A percentile compares a stretch with the other conserved stretches of the same genome.
phyloP scores from a whole-genome alignment of 2,113 vertebrate species.

The Ctenodactylus gundi region DNA sequence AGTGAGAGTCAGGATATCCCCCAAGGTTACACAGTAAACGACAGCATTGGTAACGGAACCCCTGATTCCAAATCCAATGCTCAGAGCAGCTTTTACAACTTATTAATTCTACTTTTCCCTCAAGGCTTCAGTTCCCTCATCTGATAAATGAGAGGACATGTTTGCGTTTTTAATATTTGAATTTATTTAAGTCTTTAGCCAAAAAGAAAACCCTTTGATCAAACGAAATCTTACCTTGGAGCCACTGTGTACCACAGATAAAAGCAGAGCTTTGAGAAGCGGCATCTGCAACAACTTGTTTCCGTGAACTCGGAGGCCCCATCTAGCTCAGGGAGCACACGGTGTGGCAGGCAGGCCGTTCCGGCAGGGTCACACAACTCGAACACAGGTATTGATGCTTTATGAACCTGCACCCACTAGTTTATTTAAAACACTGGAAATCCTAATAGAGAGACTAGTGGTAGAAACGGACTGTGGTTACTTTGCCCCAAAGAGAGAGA shows the following conservation, averaged over 20 bases:
- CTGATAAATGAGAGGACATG: slow-evolving; percentile 54
- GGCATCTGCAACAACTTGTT: not conserved
- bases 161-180: slow-evolving; percentile 62
- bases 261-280: not conserved
- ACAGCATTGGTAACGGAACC: not conserved
- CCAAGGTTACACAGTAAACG: not conserved
- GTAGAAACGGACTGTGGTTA: slow-evolving; percentile 43
- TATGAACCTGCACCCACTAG: slow-evolving; percentile 68
- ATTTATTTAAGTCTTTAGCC: slow-evolving; percentile 59
- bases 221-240: slow-evolving; percentile 57
- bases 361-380: slow-evolving; percentile 16
- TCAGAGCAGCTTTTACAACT: not conserved
- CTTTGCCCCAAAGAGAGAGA: slow-evolving; percentile 70
- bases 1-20: not conserved
- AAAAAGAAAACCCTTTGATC: slow-evolving; percentile 61
- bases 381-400: slow-evolving; percentile 49
- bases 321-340: not conserved
- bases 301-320: not conserved
- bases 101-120: not conserved
- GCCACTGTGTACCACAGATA: slow-evolving; percentile 19
- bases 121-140: slow-evolving; percentile 26
- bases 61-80: not conserved
- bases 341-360: not conserved
- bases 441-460: slow-evolving; percentile 59
- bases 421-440: slow-evolving; percentile 71